These are phyloP conservation scores for Enteromius unitaeniatus DNA, from an alignment of 2,797 vertebrate species.

Conservation along the genomic window DNA sequence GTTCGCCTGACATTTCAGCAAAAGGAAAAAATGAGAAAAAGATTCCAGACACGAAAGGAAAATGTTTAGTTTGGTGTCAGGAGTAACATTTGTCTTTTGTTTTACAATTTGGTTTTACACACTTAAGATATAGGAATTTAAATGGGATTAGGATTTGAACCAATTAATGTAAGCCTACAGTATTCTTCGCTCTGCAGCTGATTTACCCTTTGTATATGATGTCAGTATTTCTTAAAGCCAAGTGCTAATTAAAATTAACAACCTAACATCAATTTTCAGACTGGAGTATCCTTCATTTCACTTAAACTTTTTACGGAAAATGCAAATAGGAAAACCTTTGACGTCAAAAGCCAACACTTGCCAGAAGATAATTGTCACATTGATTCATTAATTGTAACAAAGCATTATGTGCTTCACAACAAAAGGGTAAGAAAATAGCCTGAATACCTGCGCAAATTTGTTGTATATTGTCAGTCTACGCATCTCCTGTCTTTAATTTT, in stretches of 20 bases:
- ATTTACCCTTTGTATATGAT: not conserved
- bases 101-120: not conserved
- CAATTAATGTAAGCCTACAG: not conserved
- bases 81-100: not conserved
- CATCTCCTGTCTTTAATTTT: not conserved
- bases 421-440: not conserved
- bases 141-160: not conserved
- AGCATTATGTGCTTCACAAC: not conserved
- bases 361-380: not conserved
- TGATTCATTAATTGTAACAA: slow-evolving; percentile 7
- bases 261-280: not conserved
- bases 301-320: not conserved
- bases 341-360: not conserved
- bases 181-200: not conserved
- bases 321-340: not conserved
- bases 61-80: not conserved
- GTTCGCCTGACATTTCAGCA: slow-evolving; percentile 10
- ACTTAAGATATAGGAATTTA: not conserved
- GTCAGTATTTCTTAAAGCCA: not conserved
- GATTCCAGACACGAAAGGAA: slow-evolving; percentile 18
- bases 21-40: not conserved
- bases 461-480: not conserved
- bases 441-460: not conserved
- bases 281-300: not conserved
- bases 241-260: not conserved